phyloP scores from a whole-genome alignment of 1,140 invertebrate species.

The Planococcus citri region DNA sequence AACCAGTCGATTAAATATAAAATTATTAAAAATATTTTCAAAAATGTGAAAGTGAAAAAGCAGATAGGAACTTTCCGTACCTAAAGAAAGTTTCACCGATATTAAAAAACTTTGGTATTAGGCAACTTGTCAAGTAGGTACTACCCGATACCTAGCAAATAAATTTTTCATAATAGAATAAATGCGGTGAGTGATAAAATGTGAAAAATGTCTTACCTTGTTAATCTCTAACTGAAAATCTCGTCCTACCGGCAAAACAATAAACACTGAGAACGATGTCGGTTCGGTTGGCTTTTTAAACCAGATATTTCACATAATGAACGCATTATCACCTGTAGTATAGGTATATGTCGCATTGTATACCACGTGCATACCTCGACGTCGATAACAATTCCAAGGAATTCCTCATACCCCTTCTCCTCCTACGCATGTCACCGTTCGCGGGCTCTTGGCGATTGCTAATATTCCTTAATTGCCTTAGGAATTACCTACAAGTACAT shows the following conservation, averaged over 20 bases:
- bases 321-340: conserved; percentile 18
- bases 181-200: neutral
- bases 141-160: no score
- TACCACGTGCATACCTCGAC: neutral
- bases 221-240: neutral
- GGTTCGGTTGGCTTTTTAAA: neutral
- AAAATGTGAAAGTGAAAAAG: no score
- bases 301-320: neutral
- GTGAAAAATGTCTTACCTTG: neutral
- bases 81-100: no score
- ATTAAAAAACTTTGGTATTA: no score
- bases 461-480: neutral
- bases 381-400: neutral
- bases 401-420: neutral
- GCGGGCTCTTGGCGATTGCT: neutral
- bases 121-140: no score
- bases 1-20: no score
- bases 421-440: neutral
- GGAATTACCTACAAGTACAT: no score
- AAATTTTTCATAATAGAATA: neutral
- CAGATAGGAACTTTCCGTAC: no score
- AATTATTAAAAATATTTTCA: no score
- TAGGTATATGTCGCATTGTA: neutral
- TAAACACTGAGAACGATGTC: conserved; percentile 7
- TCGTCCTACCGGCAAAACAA: conserved; percentile 11